Percentiles rank a stretch among this genome's conserved stretches.
Conservation (phyloP, 2,888 invertebrate genomes). For the Miltochrista miniata region DNA sequence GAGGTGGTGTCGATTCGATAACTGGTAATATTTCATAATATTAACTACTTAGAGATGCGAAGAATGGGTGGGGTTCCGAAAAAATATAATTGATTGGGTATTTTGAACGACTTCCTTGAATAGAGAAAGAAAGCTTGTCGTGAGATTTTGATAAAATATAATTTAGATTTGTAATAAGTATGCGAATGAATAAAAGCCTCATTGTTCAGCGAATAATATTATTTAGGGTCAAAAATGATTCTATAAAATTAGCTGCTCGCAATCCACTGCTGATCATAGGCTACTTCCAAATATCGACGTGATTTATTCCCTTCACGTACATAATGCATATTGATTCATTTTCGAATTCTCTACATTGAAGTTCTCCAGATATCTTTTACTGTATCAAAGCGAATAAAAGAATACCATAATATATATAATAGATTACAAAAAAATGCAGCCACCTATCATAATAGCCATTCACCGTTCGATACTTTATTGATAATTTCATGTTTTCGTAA, state of each 20-base stretch:
- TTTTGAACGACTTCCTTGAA: slow-evolving; percentile 56
- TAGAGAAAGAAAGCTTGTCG: slow-evolving; percentile 18
- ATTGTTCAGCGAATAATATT: too few species aligned
- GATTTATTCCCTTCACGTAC: too few species aligned
- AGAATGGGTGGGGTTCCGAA: slow-evolving; percentile 71
- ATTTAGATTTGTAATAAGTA: too few species aligned
- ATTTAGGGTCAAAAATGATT: too few species aligned
- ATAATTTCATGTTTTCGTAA: slow-evolving; percentile 72
- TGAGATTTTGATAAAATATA: too few species aligned
- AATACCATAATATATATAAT: slow-evolving; percentile 10
- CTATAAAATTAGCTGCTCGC: background rate
- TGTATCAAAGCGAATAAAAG: background rate
- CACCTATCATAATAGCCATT: slow-evolving; percentile 61
- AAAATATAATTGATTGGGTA: slow-evolving; percentile 61
- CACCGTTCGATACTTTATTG: slow-evolving; percentile 57
- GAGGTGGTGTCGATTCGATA: slow-evolving; percentile 59
- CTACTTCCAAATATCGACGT: too few species aligned
- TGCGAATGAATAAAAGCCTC: slow-evolving; percentile 7
- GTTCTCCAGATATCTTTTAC: background rate
- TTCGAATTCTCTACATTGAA: too few species aligned
- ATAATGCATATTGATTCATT: too few species aligned
- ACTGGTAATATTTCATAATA: slow-evolving; percentile 76
- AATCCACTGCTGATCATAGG: too few species aligned
- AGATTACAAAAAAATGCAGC: slow-evolving; percentile 38
- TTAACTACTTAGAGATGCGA: slow-evolving; percentile 75